phyloP scores from a whole-genome alignment of 2,888 invertebrate genomes.

The Bhutanitis thaidina region DNA sequence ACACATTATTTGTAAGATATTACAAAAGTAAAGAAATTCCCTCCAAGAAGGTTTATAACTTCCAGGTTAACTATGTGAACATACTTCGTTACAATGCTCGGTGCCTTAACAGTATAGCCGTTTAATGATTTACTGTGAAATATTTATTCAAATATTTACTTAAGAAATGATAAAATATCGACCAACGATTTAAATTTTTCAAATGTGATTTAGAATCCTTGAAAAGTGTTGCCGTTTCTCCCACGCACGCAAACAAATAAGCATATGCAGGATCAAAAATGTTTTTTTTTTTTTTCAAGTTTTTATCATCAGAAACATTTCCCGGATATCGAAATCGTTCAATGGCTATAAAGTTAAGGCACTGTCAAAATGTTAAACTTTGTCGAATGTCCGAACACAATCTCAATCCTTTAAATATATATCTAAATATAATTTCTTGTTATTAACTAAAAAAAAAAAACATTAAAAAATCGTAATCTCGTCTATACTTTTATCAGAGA shows the following conservation, averaged over 20 bases:
- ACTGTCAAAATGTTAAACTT: not conserved
- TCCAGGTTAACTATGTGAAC: not conserved
- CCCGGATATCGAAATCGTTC: not conserved
- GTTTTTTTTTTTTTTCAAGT: too few species aligned
- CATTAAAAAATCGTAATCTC: too few species aligned
- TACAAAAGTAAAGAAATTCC: constrained; percentile 13
- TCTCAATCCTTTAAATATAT: not conserved
- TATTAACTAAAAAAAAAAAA: not conserved
- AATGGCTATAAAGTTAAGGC: constrained; percentile 10
- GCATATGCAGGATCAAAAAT: too few species aligned
- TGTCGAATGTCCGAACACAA: not conserved
- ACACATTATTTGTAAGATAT: not conserved
- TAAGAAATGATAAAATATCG: too few species aligned
- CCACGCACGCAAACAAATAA: too few species aligned
- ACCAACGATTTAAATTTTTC: too few species aligned
- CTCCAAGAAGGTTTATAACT: constrained; percentile 29
- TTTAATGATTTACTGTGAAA: not conserved
- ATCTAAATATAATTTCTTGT: too few species aligned
- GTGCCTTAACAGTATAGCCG: constrained; percentile 8
- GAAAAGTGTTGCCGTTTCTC: too few species aligned
- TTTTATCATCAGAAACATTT: not conserved
- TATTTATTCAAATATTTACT: too few species aligned
- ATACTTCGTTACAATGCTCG: not conserved
- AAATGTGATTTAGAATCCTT: too few species aligned
- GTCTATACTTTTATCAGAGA: not conserved